Evolutionary conservation across 2,888 invertebrate genomes (phyloP).

Genomic region (Tethea ocularis): DNA sequence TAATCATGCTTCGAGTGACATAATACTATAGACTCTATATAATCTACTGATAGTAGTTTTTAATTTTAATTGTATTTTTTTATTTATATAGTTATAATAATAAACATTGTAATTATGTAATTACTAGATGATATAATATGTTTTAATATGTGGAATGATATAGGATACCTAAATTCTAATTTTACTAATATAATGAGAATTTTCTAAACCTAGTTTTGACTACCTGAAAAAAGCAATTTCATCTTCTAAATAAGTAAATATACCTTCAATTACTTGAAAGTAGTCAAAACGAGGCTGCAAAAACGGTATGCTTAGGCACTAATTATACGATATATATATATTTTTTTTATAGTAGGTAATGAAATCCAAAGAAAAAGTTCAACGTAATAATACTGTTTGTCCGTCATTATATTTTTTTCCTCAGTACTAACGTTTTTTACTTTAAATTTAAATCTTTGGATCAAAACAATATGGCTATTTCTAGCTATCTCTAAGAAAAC

Average conservation of each 20-base stretch:
- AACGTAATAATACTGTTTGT: too few relatives aligned
- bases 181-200: slow-evolving; percentile 24
- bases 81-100: slow-evolving; percentile 23
- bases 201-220: slow-evolving; percentile 32
- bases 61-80: slow-evolving; percentile 31
- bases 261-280: too few relatives aligned
- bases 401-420: too few relatives aligned
- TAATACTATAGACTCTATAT: slow-evolving; percentile 19
- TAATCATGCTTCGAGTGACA: slow-evolving; percentile 16
- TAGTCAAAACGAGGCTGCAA: neutral
- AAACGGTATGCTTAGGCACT: neutral
- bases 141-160: slow-evolving; percentile 20
- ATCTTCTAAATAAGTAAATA: slow-evolving; percentile 14
- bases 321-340: neutral
- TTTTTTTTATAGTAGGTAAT: neutral
- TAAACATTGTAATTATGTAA: slow-evolving; percentile 20
- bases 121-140: slow-evolving; percentile 16
- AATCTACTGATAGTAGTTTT: slow-evolving; percentile 27
- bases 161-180: slow-evolving; percentile 25
- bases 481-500: too few relatives aligned
- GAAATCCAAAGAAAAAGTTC: too few relatives aligned
- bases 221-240: slow-evolving; percentile 23
- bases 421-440: too few relatives aligned
- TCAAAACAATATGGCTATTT: too few relatives aligned
- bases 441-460: too few relatives aligned